These are phyloP conservation scores for Drosophila ercepeae DNA, from an alignment of 1,140 invertebrate genomes.

Conservation along the genomic window DNA sequence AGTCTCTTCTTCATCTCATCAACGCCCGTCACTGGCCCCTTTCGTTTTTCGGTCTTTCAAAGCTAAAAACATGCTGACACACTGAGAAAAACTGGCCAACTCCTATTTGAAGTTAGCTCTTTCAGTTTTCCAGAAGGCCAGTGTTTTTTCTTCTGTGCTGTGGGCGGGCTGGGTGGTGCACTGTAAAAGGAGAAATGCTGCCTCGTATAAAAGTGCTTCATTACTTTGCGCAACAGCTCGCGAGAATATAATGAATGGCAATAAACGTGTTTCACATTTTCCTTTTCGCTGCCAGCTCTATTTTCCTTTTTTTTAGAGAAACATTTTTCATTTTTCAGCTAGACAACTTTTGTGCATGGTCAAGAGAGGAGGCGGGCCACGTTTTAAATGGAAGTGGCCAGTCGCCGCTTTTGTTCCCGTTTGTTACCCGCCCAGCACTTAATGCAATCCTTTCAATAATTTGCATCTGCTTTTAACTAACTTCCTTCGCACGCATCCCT, in stretches of 20 bases:
- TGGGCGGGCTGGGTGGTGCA: constrained; percentile 11
- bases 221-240: constrained; percentile 82
- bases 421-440: constrained; percentile 4
- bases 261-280: constrained; percentile 82
- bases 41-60: constrained; percentile 30
- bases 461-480: constrained; percentile 10
- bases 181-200: constrained; percentile 59
- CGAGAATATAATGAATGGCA: constrained; percentile 82
- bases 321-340: constrained; percentile 56
- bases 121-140: too few relatives aligned
- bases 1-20: constrained; percentile 40
- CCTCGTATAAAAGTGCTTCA: constrained; percentile 69
- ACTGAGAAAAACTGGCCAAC: too few relatives aligned
- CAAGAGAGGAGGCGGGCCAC: constrained; percentile 29
- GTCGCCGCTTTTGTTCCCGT: background rate
- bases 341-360: constrained; percentile 39
- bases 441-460: constrained; percentile 46
- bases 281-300: constrained; percentile 39
- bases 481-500: constrained; percentile 6
- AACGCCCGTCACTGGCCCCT: constrained; percentile 36
- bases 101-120: too few relatives aligned
- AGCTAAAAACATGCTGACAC: constrained; percentile 45
- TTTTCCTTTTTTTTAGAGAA: constrained; percentile 12
- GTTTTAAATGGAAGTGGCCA: constrained; percentile 11
- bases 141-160: background rate